Percentiles rank a stretch among this genome's conserved stretches.
Evolutionary conservation across 2,797 vertebrate genomes (phyloP).

Genomic region (Eulemur rubriventer): DNA sequence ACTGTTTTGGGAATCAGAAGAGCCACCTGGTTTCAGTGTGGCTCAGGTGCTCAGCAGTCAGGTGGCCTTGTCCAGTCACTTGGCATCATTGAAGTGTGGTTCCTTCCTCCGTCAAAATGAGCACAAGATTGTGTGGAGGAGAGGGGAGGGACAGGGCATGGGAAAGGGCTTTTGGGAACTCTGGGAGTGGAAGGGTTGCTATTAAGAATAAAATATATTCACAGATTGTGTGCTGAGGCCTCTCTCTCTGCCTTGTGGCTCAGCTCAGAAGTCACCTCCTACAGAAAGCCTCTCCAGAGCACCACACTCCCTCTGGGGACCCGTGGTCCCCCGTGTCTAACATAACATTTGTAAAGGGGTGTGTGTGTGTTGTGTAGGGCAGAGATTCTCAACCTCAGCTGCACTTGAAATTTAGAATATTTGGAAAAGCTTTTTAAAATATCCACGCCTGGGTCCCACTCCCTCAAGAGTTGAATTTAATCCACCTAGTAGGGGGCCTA

Average conservation of each 20-base stretch:
- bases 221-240: background rate
- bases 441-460: background rate
- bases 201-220: background rate
- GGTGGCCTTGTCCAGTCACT: conserved; percentile 13
- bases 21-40: background rate
- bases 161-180: background rate
- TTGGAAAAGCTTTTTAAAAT: background rate
- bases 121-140: background rate
- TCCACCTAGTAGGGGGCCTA: background rate
- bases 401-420: background rate
- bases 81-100: background rate
- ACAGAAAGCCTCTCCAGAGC: background rate
- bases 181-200: background rate
- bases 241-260: background rate
- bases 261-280: conserved; percentile 25
- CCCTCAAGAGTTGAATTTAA: background rate
- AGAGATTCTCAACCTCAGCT: background rate
- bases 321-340: background rate
- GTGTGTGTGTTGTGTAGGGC: background rate
- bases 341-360: background rate
- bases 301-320: background rate
- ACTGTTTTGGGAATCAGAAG: background rate
- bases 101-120: background rate
- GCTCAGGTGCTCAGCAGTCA: background rate
- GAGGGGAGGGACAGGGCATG: background rate